Percentiles rank a stretch among this genome's conserved stretches.
phyloP scores from a whole-genome alignment of 2,888 invertebrate species.

The Pristionchus mayeri region DNA sequence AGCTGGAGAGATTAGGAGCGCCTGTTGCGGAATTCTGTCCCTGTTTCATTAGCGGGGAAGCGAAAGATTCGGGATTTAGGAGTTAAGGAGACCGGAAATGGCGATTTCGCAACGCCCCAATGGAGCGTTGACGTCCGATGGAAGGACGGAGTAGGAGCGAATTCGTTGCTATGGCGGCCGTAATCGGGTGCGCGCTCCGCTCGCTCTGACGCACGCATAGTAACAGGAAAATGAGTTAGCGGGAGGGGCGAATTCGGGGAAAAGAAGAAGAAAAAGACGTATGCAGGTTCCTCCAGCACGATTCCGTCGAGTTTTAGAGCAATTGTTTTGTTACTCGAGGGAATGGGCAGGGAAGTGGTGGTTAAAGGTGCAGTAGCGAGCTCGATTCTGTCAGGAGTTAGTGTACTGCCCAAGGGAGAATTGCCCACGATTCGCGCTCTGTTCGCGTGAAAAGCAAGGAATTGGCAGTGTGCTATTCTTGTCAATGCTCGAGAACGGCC shows the following conservation, averaged over 20 bases:
- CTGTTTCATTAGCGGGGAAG: not conserved
- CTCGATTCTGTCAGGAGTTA: no score
- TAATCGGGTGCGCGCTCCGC: no score
- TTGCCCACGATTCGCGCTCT: no score
- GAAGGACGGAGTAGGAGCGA: no score
- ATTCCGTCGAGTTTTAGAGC: not conserved
- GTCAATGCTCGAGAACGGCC: not conserved
- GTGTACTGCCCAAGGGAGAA: no score
- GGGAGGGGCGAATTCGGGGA: not conserved
- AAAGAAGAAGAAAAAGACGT: not conserved
- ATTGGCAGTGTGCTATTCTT: no score
- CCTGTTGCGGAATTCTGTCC: no score
- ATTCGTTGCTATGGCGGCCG: not conserved
- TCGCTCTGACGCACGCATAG: constrained; percentile 37
- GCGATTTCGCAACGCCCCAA: not conserved
- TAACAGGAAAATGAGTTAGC: constrained; percentile 14
- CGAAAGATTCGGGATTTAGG: not conserved
- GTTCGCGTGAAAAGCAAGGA: no score
- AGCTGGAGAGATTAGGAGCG: not conserved
- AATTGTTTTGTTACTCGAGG: no score
- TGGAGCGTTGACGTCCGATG: no score
- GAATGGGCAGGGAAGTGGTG: no score
- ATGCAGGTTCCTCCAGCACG: not conserved
- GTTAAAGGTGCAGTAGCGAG: no score
- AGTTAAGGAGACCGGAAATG: not conserved